phyloP scores from a whole-genome alignment of 2,888 invertebrate genomes.

The Acleris laterana region DNA sequence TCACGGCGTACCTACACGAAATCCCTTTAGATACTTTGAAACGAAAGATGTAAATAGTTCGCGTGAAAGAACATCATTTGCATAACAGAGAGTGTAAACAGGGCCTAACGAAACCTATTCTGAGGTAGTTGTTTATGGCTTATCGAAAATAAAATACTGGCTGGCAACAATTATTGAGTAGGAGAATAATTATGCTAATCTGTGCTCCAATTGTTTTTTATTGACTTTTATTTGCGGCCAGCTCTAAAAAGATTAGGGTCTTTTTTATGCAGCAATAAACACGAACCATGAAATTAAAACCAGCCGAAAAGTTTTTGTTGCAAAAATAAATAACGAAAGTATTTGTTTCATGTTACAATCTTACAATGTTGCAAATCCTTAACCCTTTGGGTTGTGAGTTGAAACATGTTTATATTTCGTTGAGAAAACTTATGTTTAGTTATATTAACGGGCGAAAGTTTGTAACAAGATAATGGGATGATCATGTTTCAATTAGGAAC shows the following conservation, averaged over 20 bases:
- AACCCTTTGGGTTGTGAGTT: no score
- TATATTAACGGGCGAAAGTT: not conserved
- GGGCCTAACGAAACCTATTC: not conserved
- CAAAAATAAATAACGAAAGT: not conserved
- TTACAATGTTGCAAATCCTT: no score
- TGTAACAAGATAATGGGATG: constrained; percentile 5
- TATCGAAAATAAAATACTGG: not conserved
- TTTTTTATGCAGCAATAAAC: no score
- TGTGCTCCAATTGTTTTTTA: no score
- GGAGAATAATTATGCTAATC: no score
- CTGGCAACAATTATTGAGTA: no score
- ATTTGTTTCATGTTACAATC: not conserved
- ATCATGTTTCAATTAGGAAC: constrained; percentile 21
- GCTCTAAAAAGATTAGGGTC: no score
- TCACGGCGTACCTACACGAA: not conserved
- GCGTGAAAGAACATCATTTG: constrained; percentile 15
- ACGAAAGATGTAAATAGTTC: constrained; percentile 9
- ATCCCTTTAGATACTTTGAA: constrained; percentile 2
- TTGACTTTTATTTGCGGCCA: no score
- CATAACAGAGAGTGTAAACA: constrained; percentile 14
- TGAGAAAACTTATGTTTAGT: no score
- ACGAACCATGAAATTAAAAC: no score
- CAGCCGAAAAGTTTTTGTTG: no score
- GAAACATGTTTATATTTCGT: no score
- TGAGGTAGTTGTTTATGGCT: not conserved